These are phyloP conservation scores for Andricus curvator DNA, from an alignment of 2,888 invertebrate species.

Conservation along the genomic window DNA sequence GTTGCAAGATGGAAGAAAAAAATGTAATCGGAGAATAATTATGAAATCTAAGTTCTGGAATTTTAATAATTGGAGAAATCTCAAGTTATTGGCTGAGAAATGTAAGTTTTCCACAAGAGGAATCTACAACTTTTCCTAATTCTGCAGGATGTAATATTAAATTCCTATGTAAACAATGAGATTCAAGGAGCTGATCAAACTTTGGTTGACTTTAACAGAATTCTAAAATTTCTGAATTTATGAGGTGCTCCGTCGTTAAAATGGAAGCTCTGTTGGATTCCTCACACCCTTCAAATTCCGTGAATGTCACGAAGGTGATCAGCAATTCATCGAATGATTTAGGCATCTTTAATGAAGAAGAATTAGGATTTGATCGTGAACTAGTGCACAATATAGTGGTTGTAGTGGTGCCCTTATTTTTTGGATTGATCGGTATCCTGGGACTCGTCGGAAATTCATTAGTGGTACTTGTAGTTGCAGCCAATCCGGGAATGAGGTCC, in stretches of 20 bases:
- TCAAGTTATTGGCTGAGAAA: background rate
- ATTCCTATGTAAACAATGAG: background rate
- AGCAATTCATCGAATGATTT: conserved; percentile 44
- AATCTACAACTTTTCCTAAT: background rate
- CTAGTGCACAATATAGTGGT: conserved; percentile 83
- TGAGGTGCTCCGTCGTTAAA: conserved; percentile 7
- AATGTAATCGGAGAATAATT: background rate
- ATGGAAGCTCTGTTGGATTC: conserved; percentile 30
- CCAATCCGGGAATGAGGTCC: conserved; percentile 94
- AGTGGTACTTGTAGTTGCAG: conserved; percentile 92
- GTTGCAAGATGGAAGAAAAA: background rate
- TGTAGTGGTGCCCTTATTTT: conserved; percentile 88
- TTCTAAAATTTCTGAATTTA: conserved; percentile 4
- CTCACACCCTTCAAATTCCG: conserved; percentile 38
- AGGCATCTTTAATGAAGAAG: conserved; percentile 54
- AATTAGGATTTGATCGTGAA: conserved; percentile 65
- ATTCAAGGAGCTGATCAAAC: background rate
- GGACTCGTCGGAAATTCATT: conserved; percentile 94
- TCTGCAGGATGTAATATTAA: background rate
- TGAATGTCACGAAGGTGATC: conserved; percentile 42
- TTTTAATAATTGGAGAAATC: background rate
- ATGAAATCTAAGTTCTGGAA: background rate
- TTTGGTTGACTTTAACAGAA: background rate
- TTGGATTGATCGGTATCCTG: conserved; percentile 91
- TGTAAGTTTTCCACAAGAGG: background rate